phyloP scores from a whole-genome alignment of 2,797 vertebrate genomes.

The Eulemur mongoz region DNA sequence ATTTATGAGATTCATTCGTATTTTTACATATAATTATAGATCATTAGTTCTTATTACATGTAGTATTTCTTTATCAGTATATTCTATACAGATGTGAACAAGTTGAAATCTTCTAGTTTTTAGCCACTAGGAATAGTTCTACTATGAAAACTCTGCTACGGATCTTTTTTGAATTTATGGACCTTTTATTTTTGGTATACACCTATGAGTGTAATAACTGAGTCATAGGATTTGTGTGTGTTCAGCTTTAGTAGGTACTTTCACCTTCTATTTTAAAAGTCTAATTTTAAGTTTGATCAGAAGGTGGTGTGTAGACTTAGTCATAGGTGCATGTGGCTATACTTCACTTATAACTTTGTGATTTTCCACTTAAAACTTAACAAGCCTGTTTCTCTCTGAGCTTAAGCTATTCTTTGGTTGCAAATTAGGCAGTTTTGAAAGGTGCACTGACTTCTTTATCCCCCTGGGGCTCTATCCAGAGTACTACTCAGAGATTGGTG shows the following conservation, averaged over 20 bases:
- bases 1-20: not conserved
- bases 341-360: slow-evolving; percentile 18
- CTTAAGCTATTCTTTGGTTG: slow-evolving; percentile 24
- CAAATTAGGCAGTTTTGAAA: slow-evolving; percentile 21
- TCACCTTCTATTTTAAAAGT: slow-evolving; percentile 1
- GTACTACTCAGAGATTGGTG: not conserved
- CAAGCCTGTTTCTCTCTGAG: not conserved
- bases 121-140: not conserved
- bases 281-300: slow-evolving; percentile 2
- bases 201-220: not conserved
- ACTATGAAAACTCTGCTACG: not conserved
- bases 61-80: not conserved
- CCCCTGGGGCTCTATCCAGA: not conserved
- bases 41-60: not conserved
- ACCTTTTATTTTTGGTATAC: not conserved
- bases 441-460: not conserved
- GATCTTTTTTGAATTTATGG: not conserved
- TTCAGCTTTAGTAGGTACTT: not conserved
- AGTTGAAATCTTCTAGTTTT: not conserved
- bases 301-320: not conserved
- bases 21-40: not conserved
- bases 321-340: not conserved
- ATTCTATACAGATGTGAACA: not conserved
- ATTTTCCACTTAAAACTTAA: slow-evolving; percentile 21
- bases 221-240: not conserved